Evolutionary conservation across 2,797 vertebrate genomes (phyloP).

Genomic region (Spinus olivaceus): DNA sequence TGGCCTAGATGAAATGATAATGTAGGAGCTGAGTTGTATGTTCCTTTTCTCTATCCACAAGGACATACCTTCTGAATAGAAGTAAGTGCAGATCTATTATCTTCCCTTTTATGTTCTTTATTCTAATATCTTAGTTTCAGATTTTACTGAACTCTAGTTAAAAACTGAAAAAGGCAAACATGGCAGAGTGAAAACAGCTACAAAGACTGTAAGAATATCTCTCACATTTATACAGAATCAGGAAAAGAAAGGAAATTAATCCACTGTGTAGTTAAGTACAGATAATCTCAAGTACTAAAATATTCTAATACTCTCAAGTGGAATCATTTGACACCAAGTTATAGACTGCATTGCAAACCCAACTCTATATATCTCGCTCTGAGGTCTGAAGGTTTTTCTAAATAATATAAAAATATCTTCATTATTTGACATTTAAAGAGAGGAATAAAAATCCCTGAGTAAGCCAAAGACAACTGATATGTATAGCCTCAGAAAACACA

Average conservation of each 20-base stretch:
- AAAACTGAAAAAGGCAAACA: constrained; percentile 40
- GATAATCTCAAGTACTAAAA: constrained; percentile 26
- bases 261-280: not conserved
- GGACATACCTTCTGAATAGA: not conserved
- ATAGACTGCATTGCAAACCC: constrained; percentile 43
- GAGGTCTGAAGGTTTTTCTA: constrained; percentile 69
- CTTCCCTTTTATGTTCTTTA: constrained; percentile 34
- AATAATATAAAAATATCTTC: constrained; percentile 78
- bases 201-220: not conserved
- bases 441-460: constrained; percentile 83
- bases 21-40: not conserved
- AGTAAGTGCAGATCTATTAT: not conserved
- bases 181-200: constrained; percentile 11
- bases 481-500: constrained; percentile 70
- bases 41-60: constrained; percentile 16
- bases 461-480: constrained; percentile 75
- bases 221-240: constrained; percentile 17
- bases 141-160: constrained; percentile 10
- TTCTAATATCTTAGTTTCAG: constrained; percentile 32
- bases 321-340: constrained; percentile 26
- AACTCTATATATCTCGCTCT: not conserved
- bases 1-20: not conserved
- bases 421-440: constrained; percentile 75
- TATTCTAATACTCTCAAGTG: constrained; percentile 39
- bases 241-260: constrained; percentile 50